These are phyloP conservation scores for Cherax quadricarinatus DNA, from an alignment of 1,140 invertebrate genomes.

Conservation along the genomic window DNA sequence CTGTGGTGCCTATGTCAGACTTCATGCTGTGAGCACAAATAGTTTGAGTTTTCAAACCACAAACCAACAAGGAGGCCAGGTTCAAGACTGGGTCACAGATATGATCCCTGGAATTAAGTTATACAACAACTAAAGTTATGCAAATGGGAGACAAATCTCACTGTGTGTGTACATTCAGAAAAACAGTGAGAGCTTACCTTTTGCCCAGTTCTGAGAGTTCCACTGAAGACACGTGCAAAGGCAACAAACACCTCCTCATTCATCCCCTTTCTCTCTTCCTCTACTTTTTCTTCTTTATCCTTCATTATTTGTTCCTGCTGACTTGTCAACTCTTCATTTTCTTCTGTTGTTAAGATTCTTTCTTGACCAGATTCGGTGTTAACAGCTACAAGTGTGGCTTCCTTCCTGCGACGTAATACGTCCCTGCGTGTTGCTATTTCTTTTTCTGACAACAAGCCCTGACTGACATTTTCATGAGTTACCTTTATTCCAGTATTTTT, in stretches of 20 bases:
- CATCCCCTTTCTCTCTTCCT: slow-evolving; percentile 76
- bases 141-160: too few species aligned
- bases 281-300: slow-evolving; percentile 74
- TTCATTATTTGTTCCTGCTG: slow-evolving; percentile 65
- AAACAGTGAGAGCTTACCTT: slow-evolving; percentile 75
- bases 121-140: too few species aligned
- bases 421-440: slow-evolving; percentile 86
- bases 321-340: slow-evolving; percentile 31
- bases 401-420: slow-evolving; percentile 82
- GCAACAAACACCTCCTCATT: slow-evolving; percentile 89
- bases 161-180: too few species aligned
- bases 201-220: slow-evolving; percentile 87
- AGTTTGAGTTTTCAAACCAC: too few species aligned
- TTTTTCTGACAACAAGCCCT: slow-evolving; percentile 84
- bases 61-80: too few species aligned
- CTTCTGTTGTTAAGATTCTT: slow-evolving; percentile 31
- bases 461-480: neutral
- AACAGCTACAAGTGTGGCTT: slow-evolving; percentile 76
- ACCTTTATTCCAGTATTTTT: slow-evolving; percentile 77
- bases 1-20: too few species aligned
- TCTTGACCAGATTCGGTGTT: neutral
- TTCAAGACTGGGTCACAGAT: too few species aligned
- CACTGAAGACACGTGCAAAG: slow-evolving; percentile 96
- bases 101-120: too few species aligned
- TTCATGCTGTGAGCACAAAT: too few species aligned